These are phyloP conservation scores for Phrynocephalus vlangalii DNA, from an alignment of 2,797 vertebrate genomes.

Conservation along the genomic window DNA sequence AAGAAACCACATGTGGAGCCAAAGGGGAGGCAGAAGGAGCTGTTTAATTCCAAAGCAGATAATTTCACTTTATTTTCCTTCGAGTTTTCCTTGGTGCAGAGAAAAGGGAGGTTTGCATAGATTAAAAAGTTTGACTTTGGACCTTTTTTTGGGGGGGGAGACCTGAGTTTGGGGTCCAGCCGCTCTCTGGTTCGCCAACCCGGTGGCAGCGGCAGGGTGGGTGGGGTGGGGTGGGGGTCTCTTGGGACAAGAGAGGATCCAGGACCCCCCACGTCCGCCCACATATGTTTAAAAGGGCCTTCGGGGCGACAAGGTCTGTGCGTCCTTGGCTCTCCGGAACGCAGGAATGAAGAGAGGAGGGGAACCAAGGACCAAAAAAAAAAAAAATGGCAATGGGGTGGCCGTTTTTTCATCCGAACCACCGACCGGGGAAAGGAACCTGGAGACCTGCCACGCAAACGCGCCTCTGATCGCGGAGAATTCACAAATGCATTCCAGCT, in stretches of 20 bases:
- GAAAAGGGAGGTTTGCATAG: slow-evolving; percentile 26
- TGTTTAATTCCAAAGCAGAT: not conserved
- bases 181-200: not conserved
- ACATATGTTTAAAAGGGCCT: too few relatives aligned
- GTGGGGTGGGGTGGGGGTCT: not conserved
- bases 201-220: too few relatives aligned
- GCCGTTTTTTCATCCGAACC: not conserved
- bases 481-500: too few relatives aligned
- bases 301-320: too few relatives aligned
- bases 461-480: too few relatives aligned
- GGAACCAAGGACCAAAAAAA: too few relatives aligned
- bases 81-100: not conserved
- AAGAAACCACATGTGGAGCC: not conserved
- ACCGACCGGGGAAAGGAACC: not conserved
- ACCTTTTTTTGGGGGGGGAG: not conserved
- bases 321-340: too few relatives aligned
- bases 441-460: too few relatives aligned
- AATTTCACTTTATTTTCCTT: not conserved
- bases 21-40: too few relatives aligned
- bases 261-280: not conserved
- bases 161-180: slow-evolving; percentile 2
- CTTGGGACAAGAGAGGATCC: too few relatives aligned
- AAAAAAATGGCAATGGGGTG: not conserved
- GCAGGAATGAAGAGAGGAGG: too few relatives aligned
- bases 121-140: slow-evolving; percentile 19